Percentiles rank a stretch among this genome's conserved stretches.
phyloP scores from a whole-genome alignment of 2,888 invertebrate genomes.

The Drosophila villosipedis region DNA sequence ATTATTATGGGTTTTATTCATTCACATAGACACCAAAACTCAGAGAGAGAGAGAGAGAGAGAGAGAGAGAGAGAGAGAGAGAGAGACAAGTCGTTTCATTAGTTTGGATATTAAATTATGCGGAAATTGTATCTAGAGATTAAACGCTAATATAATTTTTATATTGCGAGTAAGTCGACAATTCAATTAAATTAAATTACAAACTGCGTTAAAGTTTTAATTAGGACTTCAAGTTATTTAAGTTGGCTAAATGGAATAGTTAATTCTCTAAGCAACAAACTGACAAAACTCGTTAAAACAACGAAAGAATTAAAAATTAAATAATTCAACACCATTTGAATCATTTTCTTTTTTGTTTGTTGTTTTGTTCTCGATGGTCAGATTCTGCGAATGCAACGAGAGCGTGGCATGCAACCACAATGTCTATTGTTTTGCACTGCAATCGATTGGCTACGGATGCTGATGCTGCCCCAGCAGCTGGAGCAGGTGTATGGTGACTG shows the following conservation, averaged over 20 bases:
- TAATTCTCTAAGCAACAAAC: background rate
- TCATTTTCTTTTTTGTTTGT: too few species aligned
- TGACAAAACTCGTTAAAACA: background rate
- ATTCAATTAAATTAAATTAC: background rate
- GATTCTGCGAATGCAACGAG: background rate
- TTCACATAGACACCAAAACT: conserved; percentile 5
- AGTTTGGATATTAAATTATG: conserved; percentile 5
- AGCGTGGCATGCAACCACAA: background rate
- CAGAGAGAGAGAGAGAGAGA: background rate
- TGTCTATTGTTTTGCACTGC: background rate
- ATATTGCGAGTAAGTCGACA: background rate
- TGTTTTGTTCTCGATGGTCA: background rate
- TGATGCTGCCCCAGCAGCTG: background rate
- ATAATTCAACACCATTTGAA: background rate
- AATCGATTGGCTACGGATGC: background rate
- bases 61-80: background rate
- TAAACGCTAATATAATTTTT: background rate
- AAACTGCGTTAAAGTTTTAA: background rate
- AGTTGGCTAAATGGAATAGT: background rate
- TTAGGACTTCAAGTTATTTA: background rate
- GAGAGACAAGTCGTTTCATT: background rate
- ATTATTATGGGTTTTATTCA: conserved; percentile 35
- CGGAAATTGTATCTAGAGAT: conserved; percentile 8
- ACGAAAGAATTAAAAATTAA: background rate
- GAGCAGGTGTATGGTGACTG: background rate